Evolutionary conservation across 2,113 vertebrate genomes (phyloP).

Genomic region (Notiomystis cincta): DNA sequence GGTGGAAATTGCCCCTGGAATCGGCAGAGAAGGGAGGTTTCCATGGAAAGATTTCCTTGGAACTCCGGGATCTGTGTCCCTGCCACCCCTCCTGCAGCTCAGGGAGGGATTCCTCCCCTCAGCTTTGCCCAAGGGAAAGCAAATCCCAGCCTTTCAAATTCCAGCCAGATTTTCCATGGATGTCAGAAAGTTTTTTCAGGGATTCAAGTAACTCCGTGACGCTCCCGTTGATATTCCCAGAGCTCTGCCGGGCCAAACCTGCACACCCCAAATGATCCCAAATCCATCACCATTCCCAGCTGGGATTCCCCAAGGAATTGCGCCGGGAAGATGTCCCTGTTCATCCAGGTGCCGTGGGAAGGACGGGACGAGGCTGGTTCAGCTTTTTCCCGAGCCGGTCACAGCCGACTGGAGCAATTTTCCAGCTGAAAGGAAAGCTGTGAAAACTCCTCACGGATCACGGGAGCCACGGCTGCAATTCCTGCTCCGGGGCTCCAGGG

Average conservation of each 20-base stretch:
- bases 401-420: background rate
- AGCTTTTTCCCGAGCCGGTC: background rate
- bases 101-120: too few species aligned
- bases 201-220: background rate
- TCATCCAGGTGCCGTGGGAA: background rate
- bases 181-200: background rate
- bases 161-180: background rate
- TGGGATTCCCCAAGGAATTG: background rate
- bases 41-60: background rate
- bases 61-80: background rate
- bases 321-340: background rate
- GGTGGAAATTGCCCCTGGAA: background rate
- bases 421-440: background rate
- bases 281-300: background rate
- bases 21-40: background rate
- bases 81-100: background rate
- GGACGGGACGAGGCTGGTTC: background rate
- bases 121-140: background rate
- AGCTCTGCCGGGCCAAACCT: background rate
- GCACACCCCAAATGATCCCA: background rate
- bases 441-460: slow-evolving; percentile 2
- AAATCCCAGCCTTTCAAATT: background rate
- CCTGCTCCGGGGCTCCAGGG: background rate
- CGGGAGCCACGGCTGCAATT: background rate
- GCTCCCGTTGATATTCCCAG: background rate